Evolutionary conservation across 2,888 invertebrate species (phyloP).

Genomic region (Flexamia atlantica): DNA sequence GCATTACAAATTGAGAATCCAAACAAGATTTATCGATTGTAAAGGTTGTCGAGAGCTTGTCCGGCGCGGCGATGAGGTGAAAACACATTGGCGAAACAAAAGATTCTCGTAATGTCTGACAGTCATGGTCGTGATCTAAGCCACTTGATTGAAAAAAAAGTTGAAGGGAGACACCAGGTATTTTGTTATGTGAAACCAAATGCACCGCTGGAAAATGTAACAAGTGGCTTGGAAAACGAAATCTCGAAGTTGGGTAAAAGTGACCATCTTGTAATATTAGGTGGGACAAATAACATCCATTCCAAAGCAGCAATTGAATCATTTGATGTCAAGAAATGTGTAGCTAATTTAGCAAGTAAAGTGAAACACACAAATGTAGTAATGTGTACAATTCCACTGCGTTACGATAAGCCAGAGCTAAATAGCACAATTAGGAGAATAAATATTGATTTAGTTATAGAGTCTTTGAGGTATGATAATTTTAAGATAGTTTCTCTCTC

Average conservation of each 20-base stretch:
- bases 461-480: not conserved
- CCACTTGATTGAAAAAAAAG: not conserved
- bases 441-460: not conserved
- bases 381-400: not conserved
- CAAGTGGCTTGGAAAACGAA: constrained; percentile 8
- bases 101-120: not conserved
- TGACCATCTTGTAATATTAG: constrained; percentile 2
- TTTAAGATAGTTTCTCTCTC: not conserved
- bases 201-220: constrained; percentile 17
- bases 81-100: not conserved
- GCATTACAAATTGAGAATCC: too few species aligned
- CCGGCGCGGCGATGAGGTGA: too few species aligned
- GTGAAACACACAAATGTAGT: not conserved
- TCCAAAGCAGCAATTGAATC: not conserved
- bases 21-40: too few species aligned
- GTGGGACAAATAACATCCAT: not conserved
- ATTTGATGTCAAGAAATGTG: not conserved
- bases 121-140: constrained; percentile 17
- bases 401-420: constrained; percentile 9
- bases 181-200: not conserved
- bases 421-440: not conserved
- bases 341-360: not conserved
- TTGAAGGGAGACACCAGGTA: not conserved
- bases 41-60: too few species aligned
- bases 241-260: not conserved